phyloP scores from a whole-genome alignment of 2,888 invertebrate species.

The Calliopum simillimum region DNA sequence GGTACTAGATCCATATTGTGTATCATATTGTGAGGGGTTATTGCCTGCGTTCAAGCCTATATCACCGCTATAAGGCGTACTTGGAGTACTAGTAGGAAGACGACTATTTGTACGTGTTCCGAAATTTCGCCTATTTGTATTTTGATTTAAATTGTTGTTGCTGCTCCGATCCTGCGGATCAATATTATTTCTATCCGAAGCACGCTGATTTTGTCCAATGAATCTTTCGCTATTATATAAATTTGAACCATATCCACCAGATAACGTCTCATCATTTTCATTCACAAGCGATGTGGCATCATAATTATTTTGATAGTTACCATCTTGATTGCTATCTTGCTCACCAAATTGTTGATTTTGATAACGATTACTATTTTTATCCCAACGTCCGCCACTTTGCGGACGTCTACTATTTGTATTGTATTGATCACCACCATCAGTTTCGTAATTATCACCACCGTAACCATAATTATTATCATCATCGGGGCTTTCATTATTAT shows the following conservation, averaged over 20 bases:
- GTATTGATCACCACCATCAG: not conserved
- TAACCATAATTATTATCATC: constrained; percentile 39
- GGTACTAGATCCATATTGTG: too few species aligned
- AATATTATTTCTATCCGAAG: not conserved
- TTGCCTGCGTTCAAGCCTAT: too few species aligned
- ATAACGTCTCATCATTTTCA: constrained; percentile 36
- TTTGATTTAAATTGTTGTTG: too few species aligned
- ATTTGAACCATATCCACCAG: constrained; percentile 33
- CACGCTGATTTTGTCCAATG: constrained; percentile 19
- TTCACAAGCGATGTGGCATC: not conserved
- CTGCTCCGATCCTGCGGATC: not conserved
- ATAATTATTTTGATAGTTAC: too few species aligned
- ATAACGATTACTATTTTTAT: not conserved
- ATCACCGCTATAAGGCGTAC: too few species aligned
- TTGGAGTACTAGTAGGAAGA: not conserved
- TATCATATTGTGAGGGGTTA: too few species aligned
- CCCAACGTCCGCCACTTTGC: not conserved
- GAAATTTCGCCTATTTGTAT: too few species aligned
- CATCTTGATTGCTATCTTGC: not conserved
- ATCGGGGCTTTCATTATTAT: not conserved
- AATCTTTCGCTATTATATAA: constrained; percentile 48
- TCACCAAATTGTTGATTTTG: not conserved
- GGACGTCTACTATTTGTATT: not conserved
- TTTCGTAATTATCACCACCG: too few species aligned
- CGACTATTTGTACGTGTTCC: not conserved